Conservation (phyloP, 2,113 vertebrate genomes). For the Ondatra zibethicus region DNA sequence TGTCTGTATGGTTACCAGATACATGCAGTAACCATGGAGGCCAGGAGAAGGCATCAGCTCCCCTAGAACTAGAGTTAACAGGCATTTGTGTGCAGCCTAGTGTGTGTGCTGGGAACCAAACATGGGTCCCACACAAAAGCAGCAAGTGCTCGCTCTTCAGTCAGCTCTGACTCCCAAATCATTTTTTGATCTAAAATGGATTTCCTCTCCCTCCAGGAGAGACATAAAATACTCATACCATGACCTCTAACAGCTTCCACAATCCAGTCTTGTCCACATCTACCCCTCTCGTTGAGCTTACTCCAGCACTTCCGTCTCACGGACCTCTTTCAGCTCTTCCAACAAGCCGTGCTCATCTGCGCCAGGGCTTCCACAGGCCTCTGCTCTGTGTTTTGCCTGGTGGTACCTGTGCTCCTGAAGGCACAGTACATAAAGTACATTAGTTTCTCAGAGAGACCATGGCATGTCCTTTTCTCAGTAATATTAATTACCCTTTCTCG, state of each 20-base stretch:
- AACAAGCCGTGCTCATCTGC: background rate
- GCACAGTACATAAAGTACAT: background rate
- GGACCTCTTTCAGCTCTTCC: background rate
- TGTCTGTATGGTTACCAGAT: background rate
- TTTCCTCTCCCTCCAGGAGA: background rate
- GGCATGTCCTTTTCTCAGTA: background rate
- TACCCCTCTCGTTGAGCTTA: background rate
- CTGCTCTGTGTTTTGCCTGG: background rate
- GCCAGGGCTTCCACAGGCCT: background rate
- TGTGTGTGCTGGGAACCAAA: background rate
- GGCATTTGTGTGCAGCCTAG: background rate
- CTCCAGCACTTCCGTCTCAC: accelerated
- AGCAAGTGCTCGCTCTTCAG: background rate
- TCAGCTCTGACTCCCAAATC: background rate
- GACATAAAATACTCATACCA: background rate
- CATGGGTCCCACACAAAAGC: background rate
- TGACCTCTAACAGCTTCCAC: background rate
- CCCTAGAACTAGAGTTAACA: background rate
- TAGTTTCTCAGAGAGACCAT: background rate
- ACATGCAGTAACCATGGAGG: background rate
- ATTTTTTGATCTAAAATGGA: background rate
- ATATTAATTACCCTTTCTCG: background rate
- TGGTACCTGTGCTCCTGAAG: background rate
- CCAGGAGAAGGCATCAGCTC: background rate
- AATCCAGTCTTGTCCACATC: background rate